Conservation (phyloP, 2,888 invertebrate genomes). For the Andricus curvator region DNA sequence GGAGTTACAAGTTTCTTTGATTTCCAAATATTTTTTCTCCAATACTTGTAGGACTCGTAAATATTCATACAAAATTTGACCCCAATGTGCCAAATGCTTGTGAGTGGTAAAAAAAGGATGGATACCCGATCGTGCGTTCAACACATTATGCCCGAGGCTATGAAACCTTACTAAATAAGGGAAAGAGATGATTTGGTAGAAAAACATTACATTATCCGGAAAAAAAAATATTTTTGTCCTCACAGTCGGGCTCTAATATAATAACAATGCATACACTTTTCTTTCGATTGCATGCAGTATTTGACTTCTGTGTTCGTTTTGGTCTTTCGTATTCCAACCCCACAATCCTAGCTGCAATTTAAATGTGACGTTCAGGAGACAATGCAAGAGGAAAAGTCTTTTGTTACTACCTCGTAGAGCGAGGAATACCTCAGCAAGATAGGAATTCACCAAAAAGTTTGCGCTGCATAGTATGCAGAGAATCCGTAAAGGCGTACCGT, state of each 20-base stretch:
- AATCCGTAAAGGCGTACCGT: conserved; percentile 12
- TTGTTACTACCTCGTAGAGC: conserved; percentile 28
- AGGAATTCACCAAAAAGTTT: conserved; percentile 34
- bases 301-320: conserved; percentile 31
- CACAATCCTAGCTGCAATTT: conserved; percentile 19
- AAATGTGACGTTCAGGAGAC: conserved; percentile 37
- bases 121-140: too few relatives aligned
- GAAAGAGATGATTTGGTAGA: too few relatives aligned
- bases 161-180: too few relatives aligned
- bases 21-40: too few relatives aligned
- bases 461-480: conserved; percentile 13
- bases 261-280: neutral
- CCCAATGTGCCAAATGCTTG: too few relatives aligned
- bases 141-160: too few relatives aligned
- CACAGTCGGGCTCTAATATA: neutral
- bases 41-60: too few relatives aligned
- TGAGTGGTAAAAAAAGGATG: too few relatives aligned
- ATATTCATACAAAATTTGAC: too few relatives aligned
- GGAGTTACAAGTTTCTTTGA: too few relatives aligned
- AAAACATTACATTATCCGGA: too few relatives aligned
- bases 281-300: conserved; percentile 8
- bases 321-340: neutral
- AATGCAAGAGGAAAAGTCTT: conserved; percentile 27
- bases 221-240: too few relatives aligned
- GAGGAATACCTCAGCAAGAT: conserved; percentile 36